Conservation (phyloP, 2,113 vertebrate genomes). For the Rostratula benghalensis region DNA sequence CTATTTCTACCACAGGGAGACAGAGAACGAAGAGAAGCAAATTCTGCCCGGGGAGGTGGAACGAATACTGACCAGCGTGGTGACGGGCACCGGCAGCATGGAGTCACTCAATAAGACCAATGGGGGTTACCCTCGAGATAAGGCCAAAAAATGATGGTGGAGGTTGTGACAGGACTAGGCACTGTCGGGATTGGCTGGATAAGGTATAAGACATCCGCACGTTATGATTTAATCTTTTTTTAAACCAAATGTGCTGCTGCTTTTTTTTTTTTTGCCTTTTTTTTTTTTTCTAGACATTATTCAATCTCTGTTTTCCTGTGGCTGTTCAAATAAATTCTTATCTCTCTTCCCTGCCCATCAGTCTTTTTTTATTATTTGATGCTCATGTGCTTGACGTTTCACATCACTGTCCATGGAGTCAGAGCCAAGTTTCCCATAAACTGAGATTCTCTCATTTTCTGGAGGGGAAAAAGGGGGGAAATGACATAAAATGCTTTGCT, state of each 20-base stretch:
- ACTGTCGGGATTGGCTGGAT: not conserved
- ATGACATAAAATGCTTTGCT: not conserved
- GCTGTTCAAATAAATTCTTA: conserved; percentile 70
- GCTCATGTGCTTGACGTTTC: not conserved
- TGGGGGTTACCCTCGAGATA: conserved; percentile 76
- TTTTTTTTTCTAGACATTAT: not conserved
- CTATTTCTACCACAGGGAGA: conserved; percentile 97
- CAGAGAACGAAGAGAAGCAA: conserved; percentile 90
- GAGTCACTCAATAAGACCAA: conserved; percentile 86
- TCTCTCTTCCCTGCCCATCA: conserved; percentile 27
- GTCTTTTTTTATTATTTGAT: conserved; percentile 15
- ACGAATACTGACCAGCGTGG: conserved; percentile 65
- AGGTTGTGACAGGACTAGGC: not conserved
- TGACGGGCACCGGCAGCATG: conserved; percentile 72
- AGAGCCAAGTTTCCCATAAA: not conserved
- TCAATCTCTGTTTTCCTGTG: conserved; percentile 52
- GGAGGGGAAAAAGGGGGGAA: not conserved
- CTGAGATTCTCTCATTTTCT: not conserved
- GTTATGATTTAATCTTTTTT: not conserved
- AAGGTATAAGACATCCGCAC: not conserved
- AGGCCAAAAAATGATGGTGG: conserved; percentile 74
- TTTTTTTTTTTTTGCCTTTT: not conserved
- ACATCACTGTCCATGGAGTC: not conserved
- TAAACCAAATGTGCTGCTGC: conserved; percentile 4
- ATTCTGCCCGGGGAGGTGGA: conserved; percentile 75